Conservation (phyloP, 2,797 vertebrate species). For the Leuciscus waleckii region DNA sequence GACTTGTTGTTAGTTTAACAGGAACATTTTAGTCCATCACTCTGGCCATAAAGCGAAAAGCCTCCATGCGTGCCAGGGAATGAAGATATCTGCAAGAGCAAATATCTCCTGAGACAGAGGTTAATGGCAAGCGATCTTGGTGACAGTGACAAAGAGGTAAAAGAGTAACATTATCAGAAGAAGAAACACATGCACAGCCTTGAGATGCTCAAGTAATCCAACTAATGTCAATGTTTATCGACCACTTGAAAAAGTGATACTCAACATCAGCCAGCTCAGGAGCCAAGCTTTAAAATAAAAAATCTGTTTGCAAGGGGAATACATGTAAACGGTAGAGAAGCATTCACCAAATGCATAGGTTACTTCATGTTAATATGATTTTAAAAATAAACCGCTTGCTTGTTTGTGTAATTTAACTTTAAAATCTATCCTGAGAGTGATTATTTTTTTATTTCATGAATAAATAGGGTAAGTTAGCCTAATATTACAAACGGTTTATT, state of each 20-base stretch:
- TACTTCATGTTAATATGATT: neutral
- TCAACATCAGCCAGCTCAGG: neutral
- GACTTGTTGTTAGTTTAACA: slow-evolving; percentile 40
- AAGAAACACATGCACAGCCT: slow-evolving; percentile 32
- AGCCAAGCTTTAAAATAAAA: neutral
- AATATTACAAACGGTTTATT: too few species aligned
- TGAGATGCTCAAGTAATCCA: neutral
- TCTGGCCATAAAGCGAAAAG: neutral
- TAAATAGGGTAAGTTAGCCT: too few species aligned
- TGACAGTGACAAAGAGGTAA: slow-evolving; percentile 34
- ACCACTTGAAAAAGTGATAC: neutral
- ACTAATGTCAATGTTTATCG: neutral
- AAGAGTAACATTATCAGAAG: slow-evolving; percentile 8
- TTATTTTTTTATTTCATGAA: too few species aligned
- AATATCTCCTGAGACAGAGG: slow-evolving; percentile 24
- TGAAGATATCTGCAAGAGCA: slow-evolving; percentile 21
- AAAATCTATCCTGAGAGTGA: neutral
- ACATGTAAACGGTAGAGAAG: neutral
- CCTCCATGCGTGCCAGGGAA: neutral
- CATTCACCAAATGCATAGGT: neutral
- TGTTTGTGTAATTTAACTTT: neutral
- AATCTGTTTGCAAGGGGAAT: neutral
- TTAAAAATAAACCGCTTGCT: neutral
- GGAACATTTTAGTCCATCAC: slow-evolving; percentile 40
- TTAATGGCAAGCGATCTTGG: slow-evolving; percentile 1